Evolutionary conservation across 1,140 invertebrate genomes (phyloP), one percentile per base, ranked within the genome.

Genomic region (Lepidostoma basale): DNA sequence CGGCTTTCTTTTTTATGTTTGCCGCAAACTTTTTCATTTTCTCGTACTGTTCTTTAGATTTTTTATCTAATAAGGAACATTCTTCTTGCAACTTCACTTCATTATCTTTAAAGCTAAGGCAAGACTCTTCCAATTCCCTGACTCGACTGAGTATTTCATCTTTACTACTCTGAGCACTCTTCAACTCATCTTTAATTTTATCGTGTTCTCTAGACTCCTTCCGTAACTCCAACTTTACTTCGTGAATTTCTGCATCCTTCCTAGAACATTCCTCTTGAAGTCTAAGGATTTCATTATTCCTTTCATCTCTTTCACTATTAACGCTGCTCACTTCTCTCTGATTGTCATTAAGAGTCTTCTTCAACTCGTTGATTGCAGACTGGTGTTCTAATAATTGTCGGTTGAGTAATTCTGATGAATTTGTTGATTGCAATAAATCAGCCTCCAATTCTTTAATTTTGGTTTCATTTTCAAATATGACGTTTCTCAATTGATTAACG

Each of bases 1-100:
- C 70, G 0, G 84, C 79, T 75, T 91, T 91, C 71, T 91, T 91
- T 75, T 92, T 92, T 6, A 92, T 80, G 74, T 87, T 91, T 0
- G 88, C 81, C 2, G 90, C 90, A 70, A 90, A 87, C 70, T 91
- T 91, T 73, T 92, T 92, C 76, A 92, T 85, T 77, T 92, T 92
- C 56, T 92, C 89, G 22, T 88, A 74, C 10, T 85, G 77, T 70
- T 89, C 86, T 72, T 85, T 83, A 16, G 26, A 63, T 18, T 69
- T 73, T 39, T 45, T 59, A 47, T 63, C 67, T 39, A 68, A 52
- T 25, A 22, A 6, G 16, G 44, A 1, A 28, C 42, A 54, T 54
- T 68, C 66, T 54, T 68, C 58, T 12, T 54, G 42, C 42, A 74
- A 49, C 62, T 83, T 76, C 75, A 75, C 74, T 78, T 88, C 76